Evolutionary conservation across 2,797 vertebrate genomes (phyloP), one percentile per base, ranked within the genome.

Genomic region (Alectoris magna): DNA sequence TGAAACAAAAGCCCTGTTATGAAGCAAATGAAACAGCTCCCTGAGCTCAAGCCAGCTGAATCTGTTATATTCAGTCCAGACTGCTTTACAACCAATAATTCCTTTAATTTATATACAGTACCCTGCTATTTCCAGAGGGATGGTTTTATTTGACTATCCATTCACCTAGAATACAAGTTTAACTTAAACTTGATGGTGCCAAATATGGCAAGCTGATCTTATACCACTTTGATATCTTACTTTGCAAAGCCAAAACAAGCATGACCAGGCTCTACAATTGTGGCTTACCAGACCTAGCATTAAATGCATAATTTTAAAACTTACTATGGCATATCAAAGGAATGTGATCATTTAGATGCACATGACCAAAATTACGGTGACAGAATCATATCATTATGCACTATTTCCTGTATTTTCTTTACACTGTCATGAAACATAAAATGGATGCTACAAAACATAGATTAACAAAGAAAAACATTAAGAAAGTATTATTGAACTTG

Each of bases 351-450:
- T 84, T 92, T 93, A 81, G 74, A 69, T 91, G 68, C 85, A 90
- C 85, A 95, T 93, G 90, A 88, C 88, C 92, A 92, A 96, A 92
- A 96, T 97, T 96, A 93, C 72, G 73, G 14, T 76, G 22, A 43
- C 23, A 73, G 80, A 96, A 82, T 85, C 71, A 6, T 97, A 87
- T 95, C 31, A 96, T 97, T 96, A 97, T 66, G n/a, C 46, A 82
- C 2, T 0, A 41, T 73, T 96, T 95, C 89, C 80, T 94, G 96
- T 56, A 59, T 76, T 94, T 94, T 74, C 84, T 94, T 84, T 85
- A 43, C 21, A 44, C 69, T 70, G 79, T 83, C 53, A 59, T 87
- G 56, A 84, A 75, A 94, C 27, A 62, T 49, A 74, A 93, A 88
- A 80, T 84, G 60, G 41, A 78, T 86, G 46, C 93, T 96, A 89